Base-by-base conservation (phyloP, 37 sponge, comb jelly and placozoan genomes). In the Spongia lamella region DNA sequence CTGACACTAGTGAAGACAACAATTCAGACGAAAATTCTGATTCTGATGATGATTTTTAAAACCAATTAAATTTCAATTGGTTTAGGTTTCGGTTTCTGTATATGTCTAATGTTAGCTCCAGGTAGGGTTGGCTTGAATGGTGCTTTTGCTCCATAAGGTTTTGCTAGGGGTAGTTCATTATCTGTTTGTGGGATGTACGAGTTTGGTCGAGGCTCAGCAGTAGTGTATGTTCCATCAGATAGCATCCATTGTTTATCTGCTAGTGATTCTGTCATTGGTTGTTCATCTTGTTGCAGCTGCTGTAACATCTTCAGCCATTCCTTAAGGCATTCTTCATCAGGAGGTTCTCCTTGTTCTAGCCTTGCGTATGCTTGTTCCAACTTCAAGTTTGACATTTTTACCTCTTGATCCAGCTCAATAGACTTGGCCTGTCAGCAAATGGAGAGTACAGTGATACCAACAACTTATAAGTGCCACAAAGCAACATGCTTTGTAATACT, bases 61-160 rank as follows among this genome's bases (percentile, higher is more conserved):
- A 17, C 17, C 11, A 6, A 43, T 87, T 78, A 98, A 2, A 98
- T 89, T 49, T 98, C 96, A 36, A 98, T 92, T 13, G 99, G 93
- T 68, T 92, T 86, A 34, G 80, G 90, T 25, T 88, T 70, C 38
- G 99, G 99, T 72, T 95, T 98, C 53, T 91, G 61, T 29, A 98
- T 95, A 76, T 98, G 99, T 66, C 99, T 83, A 69, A 95, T 89
- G 78, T 83, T 86, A 54, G 88, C 79, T 17, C 99, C 99, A 47
- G 87, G 93, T 61, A 81, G 80, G 5, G 96, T 78, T 19, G 99
- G 99, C 70, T 94, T 94, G 84, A 98, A 98, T 33, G 99, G 99
- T 19, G 99, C 99, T 14, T 86, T 88, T 38, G 89, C 58, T 5
- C 99, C 99, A 82, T 95, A 98, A 14, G 99, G 99, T 65, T 90